phyloP scores from a whole-genome alignment of 2,797 vertebrate genomes.

The Meda fulgida region DNA sequence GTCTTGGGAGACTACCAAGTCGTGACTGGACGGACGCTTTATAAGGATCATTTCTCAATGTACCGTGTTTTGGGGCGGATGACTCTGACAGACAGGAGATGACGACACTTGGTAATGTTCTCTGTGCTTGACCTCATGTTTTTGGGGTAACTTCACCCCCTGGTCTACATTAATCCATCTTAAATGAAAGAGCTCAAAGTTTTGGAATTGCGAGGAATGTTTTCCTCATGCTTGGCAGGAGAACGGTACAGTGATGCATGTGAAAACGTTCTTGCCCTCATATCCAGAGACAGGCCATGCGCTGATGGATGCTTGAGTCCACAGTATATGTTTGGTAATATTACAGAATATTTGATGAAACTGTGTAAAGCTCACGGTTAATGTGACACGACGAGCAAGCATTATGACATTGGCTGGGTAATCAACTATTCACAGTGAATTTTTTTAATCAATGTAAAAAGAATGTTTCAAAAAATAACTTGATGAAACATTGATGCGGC shows the following conservation, averaged over 20 bases:
- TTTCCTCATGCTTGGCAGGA: slow-evolving; percentile 52
- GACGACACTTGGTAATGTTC: slow-evolving; percentile 4
- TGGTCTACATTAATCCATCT: slow-evolving; percentile 25
- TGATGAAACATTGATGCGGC: not conserved
- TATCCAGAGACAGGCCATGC: slow-evolving; percentile 10
- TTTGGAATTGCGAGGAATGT: slow-evolving; percentile 52
- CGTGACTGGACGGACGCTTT: slow-evolving; percentile 28
- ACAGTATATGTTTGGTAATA: slow-evolving; percentile 9
- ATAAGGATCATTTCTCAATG: slow-evolving; percentile 35
- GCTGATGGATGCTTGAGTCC: slow-evolving; percentile 7
- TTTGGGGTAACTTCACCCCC: slow-evolving; percentile 32
- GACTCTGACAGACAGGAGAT: slow-evolving; percentile 35
- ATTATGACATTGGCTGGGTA: not conserved
- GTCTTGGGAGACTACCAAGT: slow-evolving; percentile 33
- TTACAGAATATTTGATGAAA: not conserved
- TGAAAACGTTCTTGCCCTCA: slow-evolving; percentile 3
- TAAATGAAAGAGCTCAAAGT: slow-evolving; percentile 42
- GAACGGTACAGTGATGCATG: slow-evolving; percentile 44
- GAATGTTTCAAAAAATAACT: not conserved
- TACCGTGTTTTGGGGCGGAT: slow-evolving; percentile 5
- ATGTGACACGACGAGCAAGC: not conserved
- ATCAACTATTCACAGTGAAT: not conserved
- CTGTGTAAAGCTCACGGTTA: not conserved
- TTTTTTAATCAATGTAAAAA: not conserved
- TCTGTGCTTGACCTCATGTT: slow-evolving; percentile 45